Evolutionary conservation across 1,140 invertebrate genomes (phyloP).

Genomic region (Mizuhopecten yessoensis): DNA sequence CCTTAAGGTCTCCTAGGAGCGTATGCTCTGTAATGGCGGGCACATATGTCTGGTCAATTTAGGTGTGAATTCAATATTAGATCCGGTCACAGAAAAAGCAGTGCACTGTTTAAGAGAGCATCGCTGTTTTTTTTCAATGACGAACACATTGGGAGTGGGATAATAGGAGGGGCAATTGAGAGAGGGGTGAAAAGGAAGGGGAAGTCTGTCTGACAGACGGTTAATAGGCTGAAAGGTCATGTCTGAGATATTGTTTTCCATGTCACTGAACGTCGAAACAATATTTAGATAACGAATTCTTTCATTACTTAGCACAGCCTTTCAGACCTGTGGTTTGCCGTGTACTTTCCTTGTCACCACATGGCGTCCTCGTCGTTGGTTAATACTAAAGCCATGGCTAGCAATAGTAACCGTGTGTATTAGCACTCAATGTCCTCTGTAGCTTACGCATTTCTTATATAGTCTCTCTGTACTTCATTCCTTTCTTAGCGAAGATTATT

Average conservation of each 20-base stretch:
- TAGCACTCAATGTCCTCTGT: too few relatives aligned
- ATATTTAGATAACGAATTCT: neutral
- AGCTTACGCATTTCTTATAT: too few relatives aligned
- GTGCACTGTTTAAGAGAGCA: neutral
- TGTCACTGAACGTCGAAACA: neutral
- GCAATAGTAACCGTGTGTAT: too few relatives aligned
- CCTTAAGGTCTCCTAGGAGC: neutral
- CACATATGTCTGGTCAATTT: neutral
- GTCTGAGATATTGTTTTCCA: slow-evolving; percentile 9
- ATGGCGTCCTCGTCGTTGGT: neutral
- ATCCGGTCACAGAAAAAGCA: neutral
- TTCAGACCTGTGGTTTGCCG: neutral
- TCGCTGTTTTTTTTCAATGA: neutral
- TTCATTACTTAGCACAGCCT: neutral
- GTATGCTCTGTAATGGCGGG: neutral
- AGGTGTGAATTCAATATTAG: neutral
- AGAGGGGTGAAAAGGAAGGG: neutral
- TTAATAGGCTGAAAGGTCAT: neutral
- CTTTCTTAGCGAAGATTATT: too few relatives aligned
- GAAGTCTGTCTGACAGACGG: neutral
- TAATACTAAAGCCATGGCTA: neutral
- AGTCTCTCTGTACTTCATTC: too few relatives aligned
- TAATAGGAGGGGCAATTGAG: neutral
- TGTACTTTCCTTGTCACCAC: neutral
- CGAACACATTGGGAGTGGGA: neutral